phyloP scores from a whole-genome alignment of 2,113 vertebrate genomes.

The Neotragus moschatus region DNA sequence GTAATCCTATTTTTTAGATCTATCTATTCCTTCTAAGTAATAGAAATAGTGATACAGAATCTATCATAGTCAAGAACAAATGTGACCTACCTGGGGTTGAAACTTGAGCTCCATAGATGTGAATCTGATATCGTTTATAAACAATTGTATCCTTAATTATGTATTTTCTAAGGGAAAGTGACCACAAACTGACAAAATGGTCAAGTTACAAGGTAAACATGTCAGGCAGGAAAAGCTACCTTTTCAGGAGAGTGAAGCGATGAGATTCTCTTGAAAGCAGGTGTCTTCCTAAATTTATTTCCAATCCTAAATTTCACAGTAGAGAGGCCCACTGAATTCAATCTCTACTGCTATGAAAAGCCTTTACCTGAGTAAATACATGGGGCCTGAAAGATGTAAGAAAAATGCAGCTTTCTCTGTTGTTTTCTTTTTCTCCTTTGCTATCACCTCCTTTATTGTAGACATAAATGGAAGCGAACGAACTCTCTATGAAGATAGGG shows the following conservation, averaged over 20 bases:
- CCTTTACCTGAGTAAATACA: background rate
- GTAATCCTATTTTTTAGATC: background rate
- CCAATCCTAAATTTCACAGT: slow-evolving; percentile 30
- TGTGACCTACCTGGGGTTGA: background rate
- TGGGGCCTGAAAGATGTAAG: background rate
- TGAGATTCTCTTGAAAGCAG: slow-evolving; percentile 1
- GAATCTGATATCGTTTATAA: background rate
- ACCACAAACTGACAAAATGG: background rate
- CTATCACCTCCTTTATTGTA: background rate
- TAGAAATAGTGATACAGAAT: background rate
- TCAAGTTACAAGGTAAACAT: background rate
- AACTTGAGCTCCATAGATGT: background rate
- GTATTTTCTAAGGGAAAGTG: background rate
- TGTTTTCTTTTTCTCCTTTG: background rate
- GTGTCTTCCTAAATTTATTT: background rate
- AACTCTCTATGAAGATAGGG: background rate
- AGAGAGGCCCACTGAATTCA: background rate
- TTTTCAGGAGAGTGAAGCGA: background rate
- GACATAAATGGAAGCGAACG: background rate
- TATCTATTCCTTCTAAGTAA: background rate
- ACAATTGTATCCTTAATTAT: background rate
- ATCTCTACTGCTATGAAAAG: background rate
- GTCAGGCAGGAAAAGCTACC: background rate
- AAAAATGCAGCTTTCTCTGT: background rate
- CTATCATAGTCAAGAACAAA: background rate